Percentiles rank a stretch among this genome's conserved stretches.
Conservation (phyloP, 2,797 vertebrate genomes). For the Podarcis siculus region DNA sequence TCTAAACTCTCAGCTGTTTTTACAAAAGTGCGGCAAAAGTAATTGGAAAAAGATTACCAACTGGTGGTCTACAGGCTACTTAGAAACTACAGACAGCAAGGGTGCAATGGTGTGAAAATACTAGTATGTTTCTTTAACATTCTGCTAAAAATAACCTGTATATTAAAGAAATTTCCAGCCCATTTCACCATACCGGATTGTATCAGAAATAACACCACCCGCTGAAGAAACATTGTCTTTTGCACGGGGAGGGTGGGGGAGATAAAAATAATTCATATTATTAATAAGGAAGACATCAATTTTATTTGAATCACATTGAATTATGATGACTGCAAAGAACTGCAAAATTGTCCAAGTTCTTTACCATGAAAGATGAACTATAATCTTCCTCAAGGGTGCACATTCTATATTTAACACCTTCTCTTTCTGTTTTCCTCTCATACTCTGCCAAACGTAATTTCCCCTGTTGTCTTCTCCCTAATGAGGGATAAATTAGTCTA, state of each 20-base stretch:
- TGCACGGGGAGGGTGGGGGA: slow-evolving; percentile 1
- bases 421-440: slow-evolving; percentile 46
- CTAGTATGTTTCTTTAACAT: background rate
- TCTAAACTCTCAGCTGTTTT: slow-evolving; percentile 24
- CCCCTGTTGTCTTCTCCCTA: slow-evolving; percentile 54
- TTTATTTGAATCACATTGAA: slow-evolving; percentile 61
- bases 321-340: slow-evolving; percentile 58
- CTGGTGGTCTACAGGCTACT: background rate
- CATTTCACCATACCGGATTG: slow-evolving; percentile 23
- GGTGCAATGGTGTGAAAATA: slow-evolving; percentile 41
- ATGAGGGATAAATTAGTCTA: slow-evolving; percentile 56
- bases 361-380: slow-evolving; percentile 57
- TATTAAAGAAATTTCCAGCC: slow-evolving; percentile 28
- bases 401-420: slow-evolving; percentile 58
- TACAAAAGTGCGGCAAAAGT: slow-evolving; percentile 9
- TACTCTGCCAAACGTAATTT: slow-evolving; percentile 58
- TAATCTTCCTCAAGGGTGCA: slow-evolving; percentile 56
- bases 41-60: slow-evolving; percentile 9
- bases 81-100: slow-evolving; percentile 28
- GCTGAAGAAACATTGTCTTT: slow-evolving; percentile 39
- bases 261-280: slow-evolving; percentile 33
- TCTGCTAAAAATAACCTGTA: slow-evolving; percentile 20
- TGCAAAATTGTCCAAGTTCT: slow-evolving; percentile 46
- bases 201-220: slow-evolving; percentile 1
- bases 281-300: slow-evolving; percentile 47